Conservation (phyloP, 92 coral and sea anemone species). For the Paragorgia papillata region DNA sequence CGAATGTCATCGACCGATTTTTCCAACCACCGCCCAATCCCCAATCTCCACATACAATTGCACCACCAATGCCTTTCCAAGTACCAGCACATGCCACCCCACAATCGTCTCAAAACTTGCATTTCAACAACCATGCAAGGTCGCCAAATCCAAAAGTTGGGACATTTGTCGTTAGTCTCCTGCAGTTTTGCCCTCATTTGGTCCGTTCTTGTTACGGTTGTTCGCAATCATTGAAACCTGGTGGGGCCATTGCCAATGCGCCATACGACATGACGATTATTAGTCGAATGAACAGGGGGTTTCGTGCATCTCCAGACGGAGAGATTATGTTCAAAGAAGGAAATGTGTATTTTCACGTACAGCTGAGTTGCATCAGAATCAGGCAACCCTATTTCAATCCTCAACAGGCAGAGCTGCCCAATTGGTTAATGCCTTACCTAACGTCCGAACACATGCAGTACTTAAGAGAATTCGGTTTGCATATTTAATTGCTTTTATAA, state of each 20-base stretch:
- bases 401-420: not conserved
- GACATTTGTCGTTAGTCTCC: not conserved
- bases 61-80: too few species aligned
- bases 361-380: not conserved
- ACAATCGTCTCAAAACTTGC: too few species aligned
- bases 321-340: conserved; percentile 3
- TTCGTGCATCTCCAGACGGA: not conserved
- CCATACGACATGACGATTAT: not conserved
- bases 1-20: conserved; percentile 22
- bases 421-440: not conserved
- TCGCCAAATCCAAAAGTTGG: too few species aligned
- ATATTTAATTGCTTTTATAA: too few species aligned
- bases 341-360: conserved; percentile 6
- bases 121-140: too few species aligned
- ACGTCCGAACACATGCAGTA: not conserved
- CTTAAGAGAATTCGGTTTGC: conserved; percentile 5
- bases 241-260: conserved; percentile 3
- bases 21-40: not conserved
- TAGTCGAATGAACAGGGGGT: not conserved
- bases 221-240: not conserved
- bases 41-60: too few species aligned
- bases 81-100: too few species aligned
- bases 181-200: not conserved
- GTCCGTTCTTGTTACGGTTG: not conserved
- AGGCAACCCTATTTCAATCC: conserved; percentile 8